These are phyloP conservation scores for Oligia latruncula DNA, from an alignment of 2,888 invertebrate genomes.

Conservation along the genomic window DNA sequence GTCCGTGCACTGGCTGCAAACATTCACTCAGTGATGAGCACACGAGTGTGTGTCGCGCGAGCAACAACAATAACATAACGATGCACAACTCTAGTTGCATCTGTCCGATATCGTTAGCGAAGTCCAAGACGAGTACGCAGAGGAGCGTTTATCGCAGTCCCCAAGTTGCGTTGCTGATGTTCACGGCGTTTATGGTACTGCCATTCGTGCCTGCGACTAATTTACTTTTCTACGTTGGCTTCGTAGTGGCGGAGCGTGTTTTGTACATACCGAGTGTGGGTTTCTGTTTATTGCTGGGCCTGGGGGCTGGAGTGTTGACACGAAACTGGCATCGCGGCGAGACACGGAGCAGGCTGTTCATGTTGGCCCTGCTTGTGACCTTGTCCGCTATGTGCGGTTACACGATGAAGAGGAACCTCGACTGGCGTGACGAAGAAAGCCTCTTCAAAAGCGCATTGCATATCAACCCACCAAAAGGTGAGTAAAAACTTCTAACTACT, in stretches of 20 bases:
- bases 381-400: conserved; percentile 93
- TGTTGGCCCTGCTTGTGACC: conserved; percentile 89
- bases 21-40: conserved; percentile 92
- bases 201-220: conserved; percentile 99
- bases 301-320: conserved; percentile 90
- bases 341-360: conserved; percentile 82
- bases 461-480: conserved; percentile 99
- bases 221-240: conserved; percentile 99
- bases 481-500: conserved; percentile 72
- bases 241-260: conserved; percentile 98
- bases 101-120: conserved; percentile 78
- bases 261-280: conserved; percentile 99
- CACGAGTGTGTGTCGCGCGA: conserved; percentile 92
- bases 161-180: conserved; percentile 89
- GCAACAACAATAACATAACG: conserved; percentile 93
- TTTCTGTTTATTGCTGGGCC: conserved; percentile 96
- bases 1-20: conserved; percentile 92
- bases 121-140: conserved; percentile 77
- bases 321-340: conserved; percentile 85
- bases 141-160: conserved; percentile 82
- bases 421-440: conserved; percentile 98
- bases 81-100: conserved; percentile 88
- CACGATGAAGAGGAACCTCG: conserved; percentile 95
- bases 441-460: conserved; percentile 97
- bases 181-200: conserved; percentile 94